A percentile compares a stretch with the other conserved stretches of the same genome.
Conservation (phyloP, 2,113 vertebrate species). For the Aegotheles bennettii region DNA sequence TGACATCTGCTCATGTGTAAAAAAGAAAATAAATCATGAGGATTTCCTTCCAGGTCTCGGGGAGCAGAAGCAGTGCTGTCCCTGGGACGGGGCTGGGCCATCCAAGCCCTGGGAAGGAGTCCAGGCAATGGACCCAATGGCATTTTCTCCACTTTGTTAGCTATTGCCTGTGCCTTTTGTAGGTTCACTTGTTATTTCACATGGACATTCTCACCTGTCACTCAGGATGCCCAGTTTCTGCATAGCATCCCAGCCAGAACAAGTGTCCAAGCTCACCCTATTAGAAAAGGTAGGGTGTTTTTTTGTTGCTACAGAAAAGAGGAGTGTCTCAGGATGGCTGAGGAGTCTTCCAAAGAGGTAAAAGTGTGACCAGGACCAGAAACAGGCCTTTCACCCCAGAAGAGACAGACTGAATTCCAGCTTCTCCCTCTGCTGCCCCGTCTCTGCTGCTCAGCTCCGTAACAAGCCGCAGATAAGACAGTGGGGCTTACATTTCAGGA, state of each 20-base stretch:
- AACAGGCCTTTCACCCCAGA: not conserved
- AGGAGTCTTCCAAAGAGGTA: not conserved
- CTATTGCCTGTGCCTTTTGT: not conserved
- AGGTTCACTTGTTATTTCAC: not conserved
- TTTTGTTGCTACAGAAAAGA: not conserved
- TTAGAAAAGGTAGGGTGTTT: not conserved
- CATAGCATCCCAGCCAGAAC: not conserved
- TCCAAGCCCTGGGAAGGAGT: not conserved
- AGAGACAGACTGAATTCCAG: not conserved
- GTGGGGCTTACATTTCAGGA: constrained; percentile 56
- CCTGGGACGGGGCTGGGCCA: rapidly evolving
- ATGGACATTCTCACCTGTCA: not conserved
- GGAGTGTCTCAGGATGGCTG: not conserved
- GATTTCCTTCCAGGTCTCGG: not conserved
- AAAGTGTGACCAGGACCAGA: not conserved
- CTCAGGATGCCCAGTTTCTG: not conserved
- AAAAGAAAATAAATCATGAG: not conserved
- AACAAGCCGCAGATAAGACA: constrained; percentile 22
- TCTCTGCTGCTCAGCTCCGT: not conserved
- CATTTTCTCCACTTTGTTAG: not conserved
- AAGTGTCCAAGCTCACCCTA: not conserved
- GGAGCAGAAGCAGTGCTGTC: not conserved
- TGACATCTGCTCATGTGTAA: not conserved
- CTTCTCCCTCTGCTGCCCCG: rapidly evolving
- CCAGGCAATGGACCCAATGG: not conserved